These are phyloP conservation scores for Mesorhabditis sp. DNA, from an alignment of 2,888 invertebrate species.

Conservation along the genomic window DNA sequence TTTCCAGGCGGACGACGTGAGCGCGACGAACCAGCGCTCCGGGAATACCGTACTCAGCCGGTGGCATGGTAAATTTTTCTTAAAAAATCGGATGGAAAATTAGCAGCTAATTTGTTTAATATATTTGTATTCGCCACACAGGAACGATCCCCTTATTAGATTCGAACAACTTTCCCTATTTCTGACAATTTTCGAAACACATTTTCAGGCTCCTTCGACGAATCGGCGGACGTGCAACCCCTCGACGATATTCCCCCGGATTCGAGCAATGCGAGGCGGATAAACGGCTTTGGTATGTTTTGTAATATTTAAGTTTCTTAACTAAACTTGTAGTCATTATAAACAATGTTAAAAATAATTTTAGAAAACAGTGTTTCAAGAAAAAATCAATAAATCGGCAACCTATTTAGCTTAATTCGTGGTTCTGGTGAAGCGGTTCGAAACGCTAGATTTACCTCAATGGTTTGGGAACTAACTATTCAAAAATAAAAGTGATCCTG, in stretches of 20 bases:
- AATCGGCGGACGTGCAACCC: not conserved
- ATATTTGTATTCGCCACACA: too few species aligned
- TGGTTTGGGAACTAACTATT: too few species aligned
- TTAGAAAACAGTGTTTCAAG: too few species aligned
- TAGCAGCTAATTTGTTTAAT: too few species aligned
- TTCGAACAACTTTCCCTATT: not conserved
- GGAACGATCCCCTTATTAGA: not conserved
- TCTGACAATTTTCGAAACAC: not conserved
- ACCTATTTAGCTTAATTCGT: too few species aligned
- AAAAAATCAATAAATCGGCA: too few species aligned
- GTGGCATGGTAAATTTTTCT: constrained; percentile 29
- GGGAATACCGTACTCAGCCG: constrained; percentile 38
- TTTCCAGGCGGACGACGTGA: constrained; percentile 35
- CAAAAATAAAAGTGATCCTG: too few species aligned
- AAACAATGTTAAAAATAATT: too few species aligned
- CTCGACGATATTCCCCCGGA: not conserved
- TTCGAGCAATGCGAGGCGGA: not conserved
- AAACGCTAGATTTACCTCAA: too few species aligned
- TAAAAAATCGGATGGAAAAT: not conserved
- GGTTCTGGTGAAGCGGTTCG: too few species aligned
- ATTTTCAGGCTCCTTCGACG: constrained; percentile 4
- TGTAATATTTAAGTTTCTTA: too few species aligned
- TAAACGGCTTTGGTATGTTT: not conserved
- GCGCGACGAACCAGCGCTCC: constrained; percentile 33
- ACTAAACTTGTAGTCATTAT: too few species aligned